phyloP scores from a whole-genome alignment of 2,113 vertebrate species.

The Phalacrocorax pelagicus region DNA sequence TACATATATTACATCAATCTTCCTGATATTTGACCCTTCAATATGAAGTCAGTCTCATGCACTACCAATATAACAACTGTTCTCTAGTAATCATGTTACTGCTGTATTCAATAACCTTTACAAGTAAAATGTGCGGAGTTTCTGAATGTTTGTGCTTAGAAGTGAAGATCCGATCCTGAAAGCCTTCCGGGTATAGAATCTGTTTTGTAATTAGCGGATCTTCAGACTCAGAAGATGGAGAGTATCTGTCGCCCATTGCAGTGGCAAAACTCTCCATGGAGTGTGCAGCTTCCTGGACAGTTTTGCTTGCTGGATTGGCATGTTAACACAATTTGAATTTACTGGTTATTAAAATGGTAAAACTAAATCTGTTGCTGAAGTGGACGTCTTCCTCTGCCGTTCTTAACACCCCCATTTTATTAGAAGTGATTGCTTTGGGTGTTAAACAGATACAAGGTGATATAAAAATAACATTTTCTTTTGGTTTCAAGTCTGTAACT shows the following conservation, averaged over 20 bases:
- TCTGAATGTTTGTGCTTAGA: not conserved
- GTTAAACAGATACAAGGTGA: not conserved
- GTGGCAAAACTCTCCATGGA: not conserved
- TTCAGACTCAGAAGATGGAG: not conserved
- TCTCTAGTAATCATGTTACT: not conserved
- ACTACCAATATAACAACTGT: not conserved
- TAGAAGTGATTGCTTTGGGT: not conserved
- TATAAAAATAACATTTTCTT: not conserved
- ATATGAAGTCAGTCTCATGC: not conserved
- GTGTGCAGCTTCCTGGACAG: not conserved
- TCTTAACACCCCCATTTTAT: not conserved
- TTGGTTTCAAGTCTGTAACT: not conserved
- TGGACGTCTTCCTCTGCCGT: not conserved
- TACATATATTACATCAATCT: not conserved
- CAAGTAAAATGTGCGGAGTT: not conserved
- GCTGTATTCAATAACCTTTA: not conserved
- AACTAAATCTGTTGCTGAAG: not conserved
- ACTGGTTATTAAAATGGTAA: not conserved
- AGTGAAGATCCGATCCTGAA: not conserved
- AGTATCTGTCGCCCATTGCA: not conserved
- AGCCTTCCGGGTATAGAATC: not conserved
- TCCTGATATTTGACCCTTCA: not conserved
- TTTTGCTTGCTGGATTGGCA: not conserved
- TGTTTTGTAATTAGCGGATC: not conserved
- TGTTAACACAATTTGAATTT: not conserved